phyloP scores from a whole-genome alignment of 2,797 vertebrate species.

The Morus bassanus region DNA sequence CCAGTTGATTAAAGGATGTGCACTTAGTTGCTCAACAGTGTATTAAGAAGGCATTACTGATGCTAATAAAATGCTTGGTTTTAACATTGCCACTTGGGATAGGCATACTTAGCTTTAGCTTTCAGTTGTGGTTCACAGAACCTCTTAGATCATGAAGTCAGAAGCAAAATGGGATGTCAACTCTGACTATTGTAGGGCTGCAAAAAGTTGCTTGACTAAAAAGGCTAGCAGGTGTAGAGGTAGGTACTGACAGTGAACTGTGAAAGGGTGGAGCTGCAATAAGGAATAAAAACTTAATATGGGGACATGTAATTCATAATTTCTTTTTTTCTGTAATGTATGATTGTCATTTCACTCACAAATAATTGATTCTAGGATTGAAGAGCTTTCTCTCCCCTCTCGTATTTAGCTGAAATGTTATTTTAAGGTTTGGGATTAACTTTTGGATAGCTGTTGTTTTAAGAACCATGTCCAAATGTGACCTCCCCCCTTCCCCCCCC shows the following conservation, averaged over 20 bases:
- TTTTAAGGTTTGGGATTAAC: background rate
- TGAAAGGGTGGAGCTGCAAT: background rate
- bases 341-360: background rate
- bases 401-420: background rate
- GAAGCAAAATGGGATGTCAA: background rate
- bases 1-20: slow-evolving; percentile 39
- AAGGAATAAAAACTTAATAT: background rate
- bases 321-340: accelerated
- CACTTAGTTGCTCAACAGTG: slow-evolving; percentile 35
- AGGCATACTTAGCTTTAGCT: background rate
- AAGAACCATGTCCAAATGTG: background rate
- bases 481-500: background rate
- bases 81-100: background rate
- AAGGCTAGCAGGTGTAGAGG: background rate
- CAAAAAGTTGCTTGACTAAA: background rate
- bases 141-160: slow-evolving; percentile 12
- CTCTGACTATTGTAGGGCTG: background rate
- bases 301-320: background rate
- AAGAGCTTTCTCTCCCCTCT: background rate
- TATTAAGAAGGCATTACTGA: slow-evolving; percentile 67
- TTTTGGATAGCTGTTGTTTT: background rate
- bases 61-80: slow-evolving; percentile 43
- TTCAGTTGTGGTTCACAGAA: slow-evolving; percentile 5
- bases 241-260: background rate
- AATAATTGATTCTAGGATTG: background rate